Base-by-base conservation (phyloP, 2,888 invertebrate genomes). In the Andrena trimmerana region DNA sequence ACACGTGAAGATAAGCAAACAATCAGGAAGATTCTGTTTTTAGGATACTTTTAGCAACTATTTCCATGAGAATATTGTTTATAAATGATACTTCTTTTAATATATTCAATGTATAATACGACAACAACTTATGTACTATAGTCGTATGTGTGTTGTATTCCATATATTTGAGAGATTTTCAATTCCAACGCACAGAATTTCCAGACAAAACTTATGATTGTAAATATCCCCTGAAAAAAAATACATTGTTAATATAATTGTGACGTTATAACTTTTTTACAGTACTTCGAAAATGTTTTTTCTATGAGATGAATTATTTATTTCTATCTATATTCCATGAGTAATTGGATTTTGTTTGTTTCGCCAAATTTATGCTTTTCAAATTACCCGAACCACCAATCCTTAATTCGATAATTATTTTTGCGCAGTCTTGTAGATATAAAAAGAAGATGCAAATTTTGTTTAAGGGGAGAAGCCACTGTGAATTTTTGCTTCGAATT, bases 151-250 rank as follows among this genome's bases (percentile, higher is more conserved):
- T 69, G 16, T 24, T 33, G 27, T 2, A 27, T 48, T 48, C 31
- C 50, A 50, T 27, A 33, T 68, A 48, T 27, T 29, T 68, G 29
- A 62, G 63, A 78, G 29, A 33, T 68, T 48, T 54, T 57, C n/a
- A 72, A 7, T 20, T 72, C 24, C 27, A 29, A 42, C 20, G 52
- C 42, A 7, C 29, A 31, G 68, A 6, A n/a, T 27, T 62, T 59
- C 42, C 20, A 7, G 3, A 66, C 16, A 20, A 42, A 63, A 52
- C 82, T 91, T 91, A 94, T 69, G 92, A 93, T 85, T 94, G 94
- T 63, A 94, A 89, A 86, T 94, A 94, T 75, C 94, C 94, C 24
- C 94, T 94, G 90, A 78, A 92, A 84, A 78, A 85, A 57, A 48
- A 62, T 36, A 72, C 27, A 57, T n/a, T 72, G 48, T 33, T 70